Evolutionary conservation across 2,888 invertebrate genomes (phyloP).

Genomic region (Alentia gelatinosa): DNA sequence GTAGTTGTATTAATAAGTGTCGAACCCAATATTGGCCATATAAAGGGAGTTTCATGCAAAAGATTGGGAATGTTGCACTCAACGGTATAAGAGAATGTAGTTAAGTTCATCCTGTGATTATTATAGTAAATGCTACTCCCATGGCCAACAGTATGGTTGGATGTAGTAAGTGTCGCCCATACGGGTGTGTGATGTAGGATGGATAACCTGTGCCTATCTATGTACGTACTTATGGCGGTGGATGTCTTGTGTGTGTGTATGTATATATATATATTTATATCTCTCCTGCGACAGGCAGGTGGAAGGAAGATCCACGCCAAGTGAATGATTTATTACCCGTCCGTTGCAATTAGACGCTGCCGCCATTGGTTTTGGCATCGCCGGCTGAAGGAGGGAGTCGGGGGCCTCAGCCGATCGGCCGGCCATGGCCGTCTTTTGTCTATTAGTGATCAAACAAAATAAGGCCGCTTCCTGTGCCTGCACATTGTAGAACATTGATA

Average conservation of each 20-base stretch:
- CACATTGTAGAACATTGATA: background rate
- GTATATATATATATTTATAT: too few species aligned
- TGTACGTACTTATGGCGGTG: background rate
- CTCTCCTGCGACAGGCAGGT: constrained; percentile 17
- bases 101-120: too few species aligned
- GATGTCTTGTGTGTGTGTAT: background rate
- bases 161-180: too few species aligned
- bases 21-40: too few species aligned
- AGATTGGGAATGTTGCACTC: too few species aligned
- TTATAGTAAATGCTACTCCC: too few species aligned
- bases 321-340: constrained; percentile 16
- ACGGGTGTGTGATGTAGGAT: background rate
- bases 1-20: too few species aligned
- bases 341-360: background rate
- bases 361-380: background rate
- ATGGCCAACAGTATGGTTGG: too few species aligned
- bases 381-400: background rate
- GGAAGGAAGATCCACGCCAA: constrained; percentile 16
- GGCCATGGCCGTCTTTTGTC: background rate
- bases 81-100: too few species aligned
- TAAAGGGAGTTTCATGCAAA: too few species aligned
- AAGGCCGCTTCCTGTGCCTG: background rate
- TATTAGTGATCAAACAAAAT: constrained; percentile 18
- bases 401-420: background rate
- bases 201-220: background rate